Evolutionary conservation across 64 coral and sea anemone genomes (phyloP), one percentile per base, ranked within the genome.

Genomic region (Stylophora pistillata): DNA sequence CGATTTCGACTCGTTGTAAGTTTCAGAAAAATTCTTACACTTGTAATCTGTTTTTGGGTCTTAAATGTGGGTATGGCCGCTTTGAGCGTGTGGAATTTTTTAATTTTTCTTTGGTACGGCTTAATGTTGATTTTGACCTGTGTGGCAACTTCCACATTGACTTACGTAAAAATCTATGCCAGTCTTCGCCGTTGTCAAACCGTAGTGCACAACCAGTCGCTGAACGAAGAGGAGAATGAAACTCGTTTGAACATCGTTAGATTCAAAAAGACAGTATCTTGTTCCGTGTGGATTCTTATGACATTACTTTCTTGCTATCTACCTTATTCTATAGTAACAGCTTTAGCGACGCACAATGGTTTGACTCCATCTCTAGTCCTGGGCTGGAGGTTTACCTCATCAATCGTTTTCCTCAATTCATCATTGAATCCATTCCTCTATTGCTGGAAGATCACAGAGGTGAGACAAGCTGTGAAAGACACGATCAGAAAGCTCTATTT

Each of bases 391-490:
- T 61, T 82, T 3, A 82, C 78, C 58, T 27, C 56, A 30, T 18
- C 78, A 0, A 5, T 82, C 17, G 78, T 82, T 1, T 82, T 61
- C 32, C 28, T 82, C 3, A 82, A 82, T 26, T 82, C 78, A 9
- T 82, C 78, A 9, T 37, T 82, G n/a, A 82, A 82, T 23, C 78
- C 78, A 5, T 58, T 82, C 9, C 54, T 82, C 26, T 82, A 82
- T 12, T 82, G 78, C 25, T 82, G 78, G 78, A 82, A 82, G 61
- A 58, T 82, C 9, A 2, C 17, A 34, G 56, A 41, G 17, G 78
- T 82, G 54, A 59, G 56, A n/a, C 56, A 61, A 82, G 78, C 56
- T 21, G 78, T 82, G 55, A 82, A 41, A 76, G 73, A 76, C 18
- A n/a, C 34, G 13, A 23, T 53, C 20, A 76, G 23, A 76, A 16